Base-by-base conservation (phyloP, 2,113 vertebrate species). In the Phodopus roborovskii region DNA sequence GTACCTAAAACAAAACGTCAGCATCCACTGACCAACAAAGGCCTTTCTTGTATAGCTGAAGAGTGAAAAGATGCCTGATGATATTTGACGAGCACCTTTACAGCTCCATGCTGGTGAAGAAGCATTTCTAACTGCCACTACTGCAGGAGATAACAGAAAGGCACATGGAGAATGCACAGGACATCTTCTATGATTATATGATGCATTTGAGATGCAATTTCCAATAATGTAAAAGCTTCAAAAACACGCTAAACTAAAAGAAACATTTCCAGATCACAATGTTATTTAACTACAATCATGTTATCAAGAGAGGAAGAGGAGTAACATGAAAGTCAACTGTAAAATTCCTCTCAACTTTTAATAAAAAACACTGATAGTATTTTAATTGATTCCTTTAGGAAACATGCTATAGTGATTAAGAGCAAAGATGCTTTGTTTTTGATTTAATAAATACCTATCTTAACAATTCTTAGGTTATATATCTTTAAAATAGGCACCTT, bases 301-400 rank as follows among this genome's bases (percentile, higher is more conserved):
- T 30, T 82, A 71, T 78, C 50, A 11, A 93, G 39, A 53, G 73
- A 91, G 1, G 15, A 48, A 79, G 45, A 87, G 45, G 78, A 73
- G 70, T 58, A 94, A 79, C 30, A 79, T 53, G 7, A 16, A 77
- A 78, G 62, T 83, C 19, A 30, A 77, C 24, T 70, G 73, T 60
- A 82, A 87, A 84, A 94, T 83, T 53, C 79, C 36, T 73, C n/a
- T 94, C 17, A 86, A 78, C 56, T 85, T 94, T 96, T 81, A 90
- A 88, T 91, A 94, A 42, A 88, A 95, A 95, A 75, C 36, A 30
- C 1, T 74, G 48, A 84, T 62, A 70, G 17, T 91, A 74, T 81
- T 86, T 93, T 87, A 9, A 84, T 15, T 91, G 71, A 66, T 94
- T 97, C 79, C 24, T 92, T 79, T 87, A 74, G 24, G 74, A 91